Evolutionary conservation across 2,888 invertebrate species (phyloP), one percentile per base, ranked within the genome.

Genomic region (Tachina lurida): DNA sequence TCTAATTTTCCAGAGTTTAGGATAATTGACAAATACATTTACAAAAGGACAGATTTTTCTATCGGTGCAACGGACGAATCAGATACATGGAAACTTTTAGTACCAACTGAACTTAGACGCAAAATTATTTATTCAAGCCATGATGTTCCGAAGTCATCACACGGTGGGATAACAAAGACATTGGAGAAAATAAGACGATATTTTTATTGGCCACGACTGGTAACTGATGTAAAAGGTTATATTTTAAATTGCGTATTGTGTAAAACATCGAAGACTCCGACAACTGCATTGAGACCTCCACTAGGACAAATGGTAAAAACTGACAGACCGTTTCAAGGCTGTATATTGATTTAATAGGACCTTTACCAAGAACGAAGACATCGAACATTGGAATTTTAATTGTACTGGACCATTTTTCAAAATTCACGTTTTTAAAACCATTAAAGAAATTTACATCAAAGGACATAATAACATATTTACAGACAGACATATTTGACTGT

Each of bases 61-160:
- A 31, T 31, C 31, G 31, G 31, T 31, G 31, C 31, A 4, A 31
- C 31, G 31, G 31, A 31, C n/a, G 49, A 76, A 31, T n/a, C 17
- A 3, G 43, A 49, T 54, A 52, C 47, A 12, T 84, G 81, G 77
- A 84, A 84, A n/a, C 31, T 84, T 2, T 80, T 65, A 58, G 45
- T 84, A 13, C 79, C 77, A n/a, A 80, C 49, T 56, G 41, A 22
- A n/a, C 67, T 81, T 5, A 43, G 60, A 15, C 5, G 47, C 9
- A 15, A 73, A 4, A 39, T 73, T 12, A 73, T 84, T 19, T 39
- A 49, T 17, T 65, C 31, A 12, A 62, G 70, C 1, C 80, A 84
- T 45, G 12, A 65, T 17, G 62, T 54, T 17, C 81, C 84, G 17
- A 71, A 84, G 43, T 17, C 43, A 13, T 58, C 71, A 12, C 71